phyloP scores from a whole-genome alignment of 2,113 vertebrate species.

The Microcebus murinus region DNA sequence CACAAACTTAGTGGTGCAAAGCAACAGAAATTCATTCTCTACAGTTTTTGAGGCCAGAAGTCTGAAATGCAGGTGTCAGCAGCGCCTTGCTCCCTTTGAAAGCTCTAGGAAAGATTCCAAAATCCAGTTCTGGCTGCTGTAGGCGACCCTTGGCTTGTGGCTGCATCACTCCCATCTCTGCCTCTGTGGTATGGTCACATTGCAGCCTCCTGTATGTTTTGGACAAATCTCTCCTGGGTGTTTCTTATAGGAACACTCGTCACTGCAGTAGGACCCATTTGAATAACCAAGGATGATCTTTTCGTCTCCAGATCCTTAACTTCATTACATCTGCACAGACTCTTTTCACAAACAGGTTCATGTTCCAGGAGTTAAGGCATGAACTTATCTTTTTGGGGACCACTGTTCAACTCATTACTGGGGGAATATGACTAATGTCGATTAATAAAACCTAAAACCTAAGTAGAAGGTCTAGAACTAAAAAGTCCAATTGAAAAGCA shows the following conservation, averaged over 20 bases:
- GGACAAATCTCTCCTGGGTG: background rate
- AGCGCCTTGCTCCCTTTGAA: background rate
- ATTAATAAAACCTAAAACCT: background rate
- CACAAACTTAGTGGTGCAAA: background rate
- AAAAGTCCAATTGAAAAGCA: background rate
- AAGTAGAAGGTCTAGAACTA: background rate
- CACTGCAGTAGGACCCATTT: fast-evolving
- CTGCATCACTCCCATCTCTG: background rate
- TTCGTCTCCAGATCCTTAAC: background rate
- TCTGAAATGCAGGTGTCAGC: background rate
- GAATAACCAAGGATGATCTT: background rate
- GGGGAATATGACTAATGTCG: background rate
- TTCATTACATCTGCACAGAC: background rate
- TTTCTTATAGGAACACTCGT: background rate
- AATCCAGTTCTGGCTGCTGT: background rate
- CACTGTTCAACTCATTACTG: background rate
- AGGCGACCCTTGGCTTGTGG: too few species aligned
- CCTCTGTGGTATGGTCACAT: background rate
- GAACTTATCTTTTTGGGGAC: background rate
- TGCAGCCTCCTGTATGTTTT: background rate
- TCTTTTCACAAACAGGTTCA: background rate
- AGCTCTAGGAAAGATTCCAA: background rate
- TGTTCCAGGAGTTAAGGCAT: background rate
- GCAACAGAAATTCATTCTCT: background rate
- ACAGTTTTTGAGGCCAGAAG: background rate